These are phyloP conservation scores for Hydrotaea cyrtoneurina DNA, from an alignment of 2,888 invertebrate genomes.

Conservation along the genomic window DNA sequence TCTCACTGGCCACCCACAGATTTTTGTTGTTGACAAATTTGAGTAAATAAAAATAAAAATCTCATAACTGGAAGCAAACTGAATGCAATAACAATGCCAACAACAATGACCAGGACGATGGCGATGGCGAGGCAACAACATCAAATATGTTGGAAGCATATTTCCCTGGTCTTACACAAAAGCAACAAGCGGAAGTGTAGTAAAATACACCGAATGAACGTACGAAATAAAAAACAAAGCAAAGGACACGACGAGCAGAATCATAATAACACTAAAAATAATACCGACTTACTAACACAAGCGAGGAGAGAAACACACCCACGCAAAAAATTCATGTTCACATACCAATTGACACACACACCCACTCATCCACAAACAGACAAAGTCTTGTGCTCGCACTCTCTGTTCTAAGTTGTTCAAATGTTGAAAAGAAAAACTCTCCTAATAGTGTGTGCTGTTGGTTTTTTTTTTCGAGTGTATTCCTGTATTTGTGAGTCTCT, in stretches of 20 bases:
- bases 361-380: background rate
- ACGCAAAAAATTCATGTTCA: background rate
- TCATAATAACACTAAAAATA: conserved; percentile 34
- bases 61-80: conserved; percentile 1
- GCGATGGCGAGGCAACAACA: background rate
- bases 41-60: conserved; percentile 28
- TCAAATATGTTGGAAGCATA: conserved; percentile 1
- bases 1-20: background rate
- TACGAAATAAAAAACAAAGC: background rate
- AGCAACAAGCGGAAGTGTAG: conserved; percentile 49
- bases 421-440: background rate
- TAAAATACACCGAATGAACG: conserved; percentile 16
- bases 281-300: conserved; percentile 9
- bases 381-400: background rate
- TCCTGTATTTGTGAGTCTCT: background rate
- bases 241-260: background rate
- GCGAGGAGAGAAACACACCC: background rate
- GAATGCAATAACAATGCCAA: conserved; percentile 6
- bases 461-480: background rate
- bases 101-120: too few species aligned
- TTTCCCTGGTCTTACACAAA: background rate
- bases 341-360: background rate
- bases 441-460: too few species aligned
- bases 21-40: conserved; percentile 12
- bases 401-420: too few species aligned